These are phyloP conservation scores for Limanda limanda DNA, from an alignment of 2,113 vertebrate species.

Conservation along the genomic window DNA sequence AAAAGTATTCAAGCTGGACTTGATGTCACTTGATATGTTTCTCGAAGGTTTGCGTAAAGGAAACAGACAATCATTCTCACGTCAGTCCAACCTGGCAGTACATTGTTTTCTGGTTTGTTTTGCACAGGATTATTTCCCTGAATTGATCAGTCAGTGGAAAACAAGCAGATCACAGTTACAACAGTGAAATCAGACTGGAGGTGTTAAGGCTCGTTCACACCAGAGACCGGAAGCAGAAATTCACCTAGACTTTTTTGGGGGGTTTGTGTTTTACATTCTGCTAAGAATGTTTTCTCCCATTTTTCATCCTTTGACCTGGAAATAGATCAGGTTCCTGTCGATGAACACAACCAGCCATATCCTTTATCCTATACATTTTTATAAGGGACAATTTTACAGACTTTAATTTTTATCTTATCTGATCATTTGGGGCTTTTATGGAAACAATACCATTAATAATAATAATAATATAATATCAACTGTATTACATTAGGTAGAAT, in stretches of 20 bases:
- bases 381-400: background rate
- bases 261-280: background rate
- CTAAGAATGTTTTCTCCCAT: too few species aligned
- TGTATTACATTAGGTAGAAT: background rate
- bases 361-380: too few species aligned
- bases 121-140: background rate
- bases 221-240: background rate
- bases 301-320: too few species aligned
- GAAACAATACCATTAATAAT: background rate
- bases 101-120: background rate
- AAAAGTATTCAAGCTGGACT: background rate
- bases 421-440: background rate
- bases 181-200: background rate
- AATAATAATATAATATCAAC: too few species aligned
- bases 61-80: background rate
- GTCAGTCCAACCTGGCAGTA: background rate
- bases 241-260: background rate
- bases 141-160: background rate
- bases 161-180: background rate
- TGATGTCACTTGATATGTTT: constrained; percentile 1
- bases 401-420: background rate
- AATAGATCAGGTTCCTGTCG: too few species aligned
- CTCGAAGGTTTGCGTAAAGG: too few species aligned
- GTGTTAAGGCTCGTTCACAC: too few species aligned
- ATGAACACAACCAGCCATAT: too few species aligned